phyloP scores from a whole-genome alignment of 2,113 vertebrate genomes.

The Caranx ignobilis region DNA sequence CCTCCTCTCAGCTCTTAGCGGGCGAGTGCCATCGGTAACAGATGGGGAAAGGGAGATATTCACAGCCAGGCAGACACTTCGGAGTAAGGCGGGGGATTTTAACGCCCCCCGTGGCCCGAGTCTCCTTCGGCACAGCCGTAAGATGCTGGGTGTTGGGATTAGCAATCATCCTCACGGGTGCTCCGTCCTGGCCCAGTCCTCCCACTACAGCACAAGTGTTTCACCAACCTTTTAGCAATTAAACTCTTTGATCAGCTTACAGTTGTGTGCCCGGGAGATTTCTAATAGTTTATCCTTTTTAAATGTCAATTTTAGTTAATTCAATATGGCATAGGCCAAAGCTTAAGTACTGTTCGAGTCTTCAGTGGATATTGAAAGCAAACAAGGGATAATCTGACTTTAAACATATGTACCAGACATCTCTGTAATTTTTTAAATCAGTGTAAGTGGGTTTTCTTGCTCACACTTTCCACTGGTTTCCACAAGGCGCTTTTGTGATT shows the following conservation, averaged over 20 bases:
- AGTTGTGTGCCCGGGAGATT: slow-evolving; percentile 16
- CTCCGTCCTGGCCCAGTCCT: slow-evolving; percentile 41
- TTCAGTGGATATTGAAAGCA: slow-evolving; percentile 8
- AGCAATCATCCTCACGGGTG: slow-evolving; percentile 40
- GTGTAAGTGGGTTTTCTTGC: not conserved
- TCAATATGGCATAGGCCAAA: not conserved
- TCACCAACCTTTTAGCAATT: slow-evolving; percentile 39
- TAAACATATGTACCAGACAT: not conserved
- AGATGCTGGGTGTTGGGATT: slow-evolving; percentile 64
- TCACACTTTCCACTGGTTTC: not conserved
- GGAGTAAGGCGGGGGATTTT: slow-evolving; percentile 67
- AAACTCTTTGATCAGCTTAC: slow-evolving; percentile 49
- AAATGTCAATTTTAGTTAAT: slow-evolving; percentile 34
- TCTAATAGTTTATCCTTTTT: slow-evolving; percentile 51
- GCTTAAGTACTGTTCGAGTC: not conserved
- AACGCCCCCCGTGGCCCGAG: slow-evolving; percentile 55
- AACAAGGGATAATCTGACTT: slow-evolving; percentile 16
- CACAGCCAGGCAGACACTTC: slow-evolving; percentile 69
- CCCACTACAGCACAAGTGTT: slow-evolving; percentile 23
- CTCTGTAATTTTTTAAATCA: not conserved
- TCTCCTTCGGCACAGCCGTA: slow-evolving; percentile 53
- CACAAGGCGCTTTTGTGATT: not conserved
- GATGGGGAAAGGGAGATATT: slow-evolving; percentile 79
- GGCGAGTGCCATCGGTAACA: slow-evolving; percentile 63
- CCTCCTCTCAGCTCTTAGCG: slow-evolving; percentile 33